phyloP scores from a whole-genome alignment of 2,113 vertebrate species.

The Neodon shergylaensis region DNA sequence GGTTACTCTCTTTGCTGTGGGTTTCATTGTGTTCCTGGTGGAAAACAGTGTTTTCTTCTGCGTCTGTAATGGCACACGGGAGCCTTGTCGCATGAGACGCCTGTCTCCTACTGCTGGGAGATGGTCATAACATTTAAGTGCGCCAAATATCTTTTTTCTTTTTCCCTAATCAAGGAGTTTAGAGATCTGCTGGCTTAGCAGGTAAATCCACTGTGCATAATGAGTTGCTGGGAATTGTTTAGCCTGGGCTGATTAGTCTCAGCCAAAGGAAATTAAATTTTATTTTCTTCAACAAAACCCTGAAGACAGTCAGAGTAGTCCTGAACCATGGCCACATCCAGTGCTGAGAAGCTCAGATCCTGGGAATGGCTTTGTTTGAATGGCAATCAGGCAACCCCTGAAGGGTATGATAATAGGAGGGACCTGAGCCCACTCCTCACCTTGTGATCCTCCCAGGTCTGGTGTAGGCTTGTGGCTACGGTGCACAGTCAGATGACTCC shows the following conservation, averaged over 20 bases:
- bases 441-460: not conserved
- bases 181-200: slow-evolving; percentile 64
- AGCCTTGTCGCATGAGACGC: not conserved
- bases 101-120: not conserved
- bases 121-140: slow-evolving; percentile 44
- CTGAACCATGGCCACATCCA: not conserved
- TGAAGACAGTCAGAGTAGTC: slow-evolving; percentile 3
- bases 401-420: not conserved
- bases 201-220: slow-evolving; percentile 55
- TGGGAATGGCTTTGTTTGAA: not conserved
- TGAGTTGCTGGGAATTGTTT: slow-evolving; percentile 69
- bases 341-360: not conserved
- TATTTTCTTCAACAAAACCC: slow-evolving; percentile 43
- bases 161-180: slow-evolving; percentile 35
- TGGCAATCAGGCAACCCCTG: not conserved
- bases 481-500: not conserved
- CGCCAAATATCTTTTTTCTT: slow-evolving; percentile 64
- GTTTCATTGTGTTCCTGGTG: slow-evolving; percentile 36
- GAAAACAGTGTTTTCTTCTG: slow-evolving; percentile 16
- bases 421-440: not conserved
- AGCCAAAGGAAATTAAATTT: slow-evolving; percentile 59
- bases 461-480: not conserved
- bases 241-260: slow-evolving; percentile 55
- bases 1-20: slow-evolving; percentile 22
- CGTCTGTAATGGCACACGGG: not conserved